Evolutionary conservation across 2,888 invertebrate genomes (phyloP).

Genomic region (Vannuccia rotundouncinata): DNA sequence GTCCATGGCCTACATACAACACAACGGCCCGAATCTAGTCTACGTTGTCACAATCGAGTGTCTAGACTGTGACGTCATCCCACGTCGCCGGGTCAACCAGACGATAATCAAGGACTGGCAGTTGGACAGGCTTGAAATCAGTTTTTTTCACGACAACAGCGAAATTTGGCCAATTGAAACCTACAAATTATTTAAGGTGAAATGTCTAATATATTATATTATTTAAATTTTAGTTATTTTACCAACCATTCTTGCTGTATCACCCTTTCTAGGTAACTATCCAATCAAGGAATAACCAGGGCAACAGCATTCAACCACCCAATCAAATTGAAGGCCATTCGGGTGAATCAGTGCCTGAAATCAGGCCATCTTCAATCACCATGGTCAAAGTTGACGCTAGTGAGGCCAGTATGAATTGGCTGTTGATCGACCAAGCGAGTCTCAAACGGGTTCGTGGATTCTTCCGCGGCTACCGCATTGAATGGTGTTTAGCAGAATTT

Average conservation of each 20-base stretch:
- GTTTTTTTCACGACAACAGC: neutral
- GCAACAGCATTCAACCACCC: conserved; percentile 24
- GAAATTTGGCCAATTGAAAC: conserved; percentile 27
- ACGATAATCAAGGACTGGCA: conserved; percentile 31
- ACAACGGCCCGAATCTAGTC: conserved; percentile 32
- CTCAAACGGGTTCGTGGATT: conserved; percentile 45
- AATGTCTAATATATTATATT: too few relatives aligned
- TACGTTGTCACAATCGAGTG: conserved; percentile 30
- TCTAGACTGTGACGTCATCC: conserved; percentile 35
- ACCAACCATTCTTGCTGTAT: too few relatives aligned
- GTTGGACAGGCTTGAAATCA: conserved; percentile 12
- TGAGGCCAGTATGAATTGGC: conserved; percentile 22
- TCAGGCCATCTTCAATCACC: conserved; percentile 5
- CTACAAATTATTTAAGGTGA: conserved; percentile 29
- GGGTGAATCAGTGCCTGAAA: conserved; percentile 36
- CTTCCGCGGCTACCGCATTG: conserved; percentile 53
- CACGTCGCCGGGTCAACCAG: neutral
- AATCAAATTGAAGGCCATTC: conserved; percentile 34
- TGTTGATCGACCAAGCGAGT: conserved; percentile 29
- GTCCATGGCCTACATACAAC: conserved; percentile 36
- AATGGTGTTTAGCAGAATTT: conserved; percentile 38
- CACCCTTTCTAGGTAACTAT: conserved; percentile 36
- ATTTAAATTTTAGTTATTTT: too few relatives aligned
- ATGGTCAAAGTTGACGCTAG: neutral
- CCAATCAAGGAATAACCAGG: conserved; percentile 34